Conservation (phyloP, 1,140 invertebrate species). For the Eciton burchellii region DNA sequence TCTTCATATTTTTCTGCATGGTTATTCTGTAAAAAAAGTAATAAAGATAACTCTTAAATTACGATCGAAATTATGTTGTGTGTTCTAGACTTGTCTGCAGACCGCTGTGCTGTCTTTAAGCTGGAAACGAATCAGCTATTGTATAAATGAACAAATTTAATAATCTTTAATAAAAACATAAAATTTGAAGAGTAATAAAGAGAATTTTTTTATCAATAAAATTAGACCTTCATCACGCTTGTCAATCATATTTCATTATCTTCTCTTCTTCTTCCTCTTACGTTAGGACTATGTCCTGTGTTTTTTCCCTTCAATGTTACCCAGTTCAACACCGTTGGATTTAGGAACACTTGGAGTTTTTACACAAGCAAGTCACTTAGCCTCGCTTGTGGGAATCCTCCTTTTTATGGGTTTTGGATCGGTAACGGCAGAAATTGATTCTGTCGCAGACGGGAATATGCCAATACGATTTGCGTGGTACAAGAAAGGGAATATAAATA, state of each 20-base stretch:
- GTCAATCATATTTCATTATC: background rate
- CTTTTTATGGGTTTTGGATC: no score
- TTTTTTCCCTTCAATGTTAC: no score
- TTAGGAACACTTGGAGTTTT: no score
- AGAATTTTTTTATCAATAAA: slow-evolving; percentile 67
- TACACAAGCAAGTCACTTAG: no score
- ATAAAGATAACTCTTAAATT: background rate
- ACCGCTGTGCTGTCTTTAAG: slow-evolving; percentile 83
- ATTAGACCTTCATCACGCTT: slow-evolving; percentile 21
- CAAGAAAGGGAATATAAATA: no score
- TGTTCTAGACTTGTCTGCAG: slow-evolving; percentile 83
- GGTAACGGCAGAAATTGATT: no score
- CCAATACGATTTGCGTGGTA: no score
- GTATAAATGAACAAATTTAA: slow-evolving; percentile 87
- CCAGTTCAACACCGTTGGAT: no score
- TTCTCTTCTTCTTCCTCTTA: background rate
- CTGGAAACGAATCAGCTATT: slow-evolving; percentile 84
- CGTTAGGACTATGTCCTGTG: no score
- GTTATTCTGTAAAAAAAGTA: slow-evolving; percentile 12
- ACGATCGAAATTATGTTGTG: slow-evolving; percentile 57
- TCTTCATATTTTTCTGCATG: background rate
- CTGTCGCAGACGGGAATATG: no score
- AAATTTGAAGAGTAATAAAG: slow-evolving; percentile 84
- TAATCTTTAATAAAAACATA: slow-evolving; percentile 86
- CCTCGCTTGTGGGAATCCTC: no score